phyloP scores from a whole-genome alignment of 2,888 invertebrate species.

The Lithophane ornitopus region DNA sequence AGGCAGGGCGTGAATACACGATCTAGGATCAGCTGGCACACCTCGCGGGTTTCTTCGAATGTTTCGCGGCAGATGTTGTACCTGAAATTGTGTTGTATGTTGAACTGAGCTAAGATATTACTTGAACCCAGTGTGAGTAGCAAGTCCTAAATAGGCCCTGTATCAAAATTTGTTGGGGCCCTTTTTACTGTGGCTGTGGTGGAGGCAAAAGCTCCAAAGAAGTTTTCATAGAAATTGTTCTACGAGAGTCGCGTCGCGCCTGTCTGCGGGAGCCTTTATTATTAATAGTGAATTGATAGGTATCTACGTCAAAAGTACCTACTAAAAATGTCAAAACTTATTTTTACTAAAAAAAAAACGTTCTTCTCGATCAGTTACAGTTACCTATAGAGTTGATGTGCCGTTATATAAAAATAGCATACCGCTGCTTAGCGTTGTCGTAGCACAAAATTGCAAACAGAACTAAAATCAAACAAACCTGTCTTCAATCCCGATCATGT shows the following conservation, averaged over 20 bases:
- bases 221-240: too few relatives aligned
- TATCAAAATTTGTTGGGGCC: not conserved
- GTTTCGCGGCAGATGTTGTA: constrained; percentile 93
- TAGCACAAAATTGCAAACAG: not conserved
- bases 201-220: too few relatives aligned
- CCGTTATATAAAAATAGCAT: not conserved
- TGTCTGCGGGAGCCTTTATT: too few relatives aligned
- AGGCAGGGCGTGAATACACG: constrained; percentile 92
- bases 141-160: not conserved
- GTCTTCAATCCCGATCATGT: constrained; percentile 95
- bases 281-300: too few relatives aligned
- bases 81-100: constrained; percentile 78
- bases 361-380: not conserved
- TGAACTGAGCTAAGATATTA: not conserved
- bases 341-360: not conserved
- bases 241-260: not conserved
- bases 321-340: not conserved
- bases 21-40: constrained; percentile 91
- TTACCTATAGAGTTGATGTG: not conserved
- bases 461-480: constrained; percentile 83
- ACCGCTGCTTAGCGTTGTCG: not conserved
- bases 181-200: not conserved
- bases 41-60: constrained; percentile 91
- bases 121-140: not conserved
- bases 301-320: not conserved